Conservation (phyloP, 2,113 vertebrate genomes). For the Holacanthus passer region DNA sequence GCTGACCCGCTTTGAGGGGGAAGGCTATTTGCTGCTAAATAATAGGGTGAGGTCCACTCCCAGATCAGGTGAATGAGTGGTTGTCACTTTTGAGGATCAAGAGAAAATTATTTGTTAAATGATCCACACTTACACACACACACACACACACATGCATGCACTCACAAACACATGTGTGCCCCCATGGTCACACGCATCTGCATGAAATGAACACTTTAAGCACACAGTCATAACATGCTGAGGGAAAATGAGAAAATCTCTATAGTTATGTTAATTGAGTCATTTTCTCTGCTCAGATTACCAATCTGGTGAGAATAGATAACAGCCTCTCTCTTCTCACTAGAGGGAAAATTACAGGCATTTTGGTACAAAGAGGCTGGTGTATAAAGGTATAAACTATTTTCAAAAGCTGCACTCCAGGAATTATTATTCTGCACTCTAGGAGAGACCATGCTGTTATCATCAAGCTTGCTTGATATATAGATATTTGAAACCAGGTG, state of each 20-base stretch:
- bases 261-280: slow-evolving; percentile 46
- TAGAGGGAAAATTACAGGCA: slow-evolving; percentile 47
- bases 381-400: slow-evolving; percentile 18
- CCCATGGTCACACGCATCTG: slow-evolving; percentile 10
- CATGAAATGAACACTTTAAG: slow-evolving; percentile 20
- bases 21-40: slow-evolving; percentile 72
- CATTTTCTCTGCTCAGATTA: slow-evolving; percentile 53
- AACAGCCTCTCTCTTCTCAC: slow-evolving; percentile 39
- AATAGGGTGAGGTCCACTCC: slow-evolving; percentile 67
- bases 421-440: not conserved
- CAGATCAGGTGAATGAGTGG: slow-evolving; percentile 74
- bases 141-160: not conserved
- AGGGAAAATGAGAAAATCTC: slow-evolving; percentile 32
- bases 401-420: slow-evolving; percentile 13
- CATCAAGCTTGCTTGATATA: not conserved
- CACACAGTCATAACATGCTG: slow-evolving; percentile 37
- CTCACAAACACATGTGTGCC: not conserved
- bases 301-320: slow-evolving; percentile 51
- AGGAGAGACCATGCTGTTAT: not conserved
- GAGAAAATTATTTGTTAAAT: slow-evolving; percentile 66
- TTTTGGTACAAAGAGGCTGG: slow-evolving; percentile 12
- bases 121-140: slow-evolving; percentile 24
- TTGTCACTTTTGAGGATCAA: slow-evolving; percentile 69
- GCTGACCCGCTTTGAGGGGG: slow-evolving; percentile 60
- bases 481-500: slow-evolving; percentile 37